These are phyloP conservation scores for Myotis findleyi DNA, from an alignment of 2,797 vertebrate genomes.

Conservation along the genomic window DNA sequence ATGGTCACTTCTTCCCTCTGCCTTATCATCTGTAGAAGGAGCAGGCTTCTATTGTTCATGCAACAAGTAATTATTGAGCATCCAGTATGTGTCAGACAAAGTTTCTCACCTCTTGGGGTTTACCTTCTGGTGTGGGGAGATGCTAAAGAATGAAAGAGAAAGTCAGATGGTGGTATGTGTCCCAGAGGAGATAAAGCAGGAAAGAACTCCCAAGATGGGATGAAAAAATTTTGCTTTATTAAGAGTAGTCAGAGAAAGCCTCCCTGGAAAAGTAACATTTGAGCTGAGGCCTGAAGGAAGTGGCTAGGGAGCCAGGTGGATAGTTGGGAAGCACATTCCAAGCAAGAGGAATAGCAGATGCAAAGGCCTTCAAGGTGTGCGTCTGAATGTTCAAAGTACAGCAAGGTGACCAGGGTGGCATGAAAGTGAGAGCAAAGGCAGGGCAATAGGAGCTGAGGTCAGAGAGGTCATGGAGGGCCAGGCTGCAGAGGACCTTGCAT, in stretches of 20 bases:
- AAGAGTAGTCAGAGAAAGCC: background rate
- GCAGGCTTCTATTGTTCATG: background rate
- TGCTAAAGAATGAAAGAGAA: background rate
- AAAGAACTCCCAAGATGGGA: background rate
- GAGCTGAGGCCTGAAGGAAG: background rate
- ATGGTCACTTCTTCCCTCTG: background rate
- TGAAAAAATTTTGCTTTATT: background rate
- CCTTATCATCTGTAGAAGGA: background rate
- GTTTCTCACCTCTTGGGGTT: background rate
- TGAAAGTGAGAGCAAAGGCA: background rate
- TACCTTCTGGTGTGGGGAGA: background rate
- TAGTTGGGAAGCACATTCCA: background rate
- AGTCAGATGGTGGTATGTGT: background rate
- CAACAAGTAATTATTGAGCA: background rate
- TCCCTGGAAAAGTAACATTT: background rate
- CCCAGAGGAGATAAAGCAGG: background rate
- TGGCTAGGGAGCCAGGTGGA: background rate
- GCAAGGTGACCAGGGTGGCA: background rate
- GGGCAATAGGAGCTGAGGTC: background rate
- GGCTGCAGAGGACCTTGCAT: background rate
- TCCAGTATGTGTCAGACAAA: background rate
- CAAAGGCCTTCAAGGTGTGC: background rate
- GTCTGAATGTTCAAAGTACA: background rate
- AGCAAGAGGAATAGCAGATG: background rate
- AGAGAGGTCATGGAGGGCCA: background rate